Evolutionary conservation across 2,113 vertebrate genomes (phyloP).

Genomic region (Dendropsophus ebraccatus): DNA sequence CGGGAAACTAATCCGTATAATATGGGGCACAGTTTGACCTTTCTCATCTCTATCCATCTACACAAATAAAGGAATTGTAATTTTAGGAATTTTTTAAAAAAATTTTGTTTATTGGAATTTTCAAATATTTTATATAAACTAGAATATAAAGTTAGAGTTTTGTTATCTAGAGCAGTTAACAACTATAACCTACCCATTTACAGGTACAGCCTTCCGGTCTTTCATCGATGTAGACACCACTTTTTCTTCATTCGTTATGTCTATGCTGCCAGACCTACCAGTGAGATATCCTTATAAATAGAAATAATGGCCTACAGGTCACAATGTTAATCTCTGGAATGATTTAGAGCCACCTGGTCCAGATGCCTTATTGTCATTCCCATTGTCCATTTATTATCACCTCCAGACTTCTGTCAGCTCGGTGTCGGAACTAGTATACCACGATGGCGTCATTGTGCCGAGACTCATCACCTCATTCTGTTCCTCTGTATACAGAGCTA

Average conservation of each 20-base stretch:
- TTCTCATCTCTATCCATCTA: too few relatives aligned
- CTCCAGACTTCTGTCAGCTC: neutral
- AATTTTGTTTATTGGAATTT: too few relatives aligned
- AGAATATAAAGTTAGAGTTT: too few relatives aligned
- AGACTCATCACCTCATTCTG: constrained; percentile 4
- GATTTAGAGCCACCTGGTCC: neutral
- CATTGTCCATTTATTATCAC: neutral
- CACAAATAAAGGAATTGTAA: too few relatives aligned
- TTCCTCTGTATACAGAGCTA: neutral
- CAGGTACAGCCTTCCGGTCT: neutral
- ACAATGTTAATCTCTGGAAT: neutral
- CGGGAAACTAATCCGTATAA: too few relatives aligned
- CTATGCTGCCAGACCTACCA: neutral
- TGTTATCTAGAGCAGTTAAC: neutral
- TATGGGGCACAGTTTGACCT: too few relatives aligned
- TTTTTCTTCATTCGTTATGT: neutral
- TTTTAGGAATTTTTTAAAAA: too few relatives aligned
- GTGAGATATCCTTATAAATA: neutral
- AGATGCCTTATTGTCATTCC: constrained; percentile 10
- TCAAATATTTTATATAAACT: too few relatives aligned
- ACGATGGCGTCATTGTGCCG: neutral
- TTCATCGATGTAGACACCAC: neutral
- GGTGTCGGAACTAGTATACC: neutral
- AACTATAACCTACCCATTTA: too few relatives aligned
- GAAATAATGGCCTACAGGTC: neutral